A percentile compares a stretch with the other conserved stretches of the same genome.
These are phyloP conservation scores for Drosophila meridiana DNA, from an alignment of 2,888 invertebrate genomes.

Conservation along the genomic window DNA sequence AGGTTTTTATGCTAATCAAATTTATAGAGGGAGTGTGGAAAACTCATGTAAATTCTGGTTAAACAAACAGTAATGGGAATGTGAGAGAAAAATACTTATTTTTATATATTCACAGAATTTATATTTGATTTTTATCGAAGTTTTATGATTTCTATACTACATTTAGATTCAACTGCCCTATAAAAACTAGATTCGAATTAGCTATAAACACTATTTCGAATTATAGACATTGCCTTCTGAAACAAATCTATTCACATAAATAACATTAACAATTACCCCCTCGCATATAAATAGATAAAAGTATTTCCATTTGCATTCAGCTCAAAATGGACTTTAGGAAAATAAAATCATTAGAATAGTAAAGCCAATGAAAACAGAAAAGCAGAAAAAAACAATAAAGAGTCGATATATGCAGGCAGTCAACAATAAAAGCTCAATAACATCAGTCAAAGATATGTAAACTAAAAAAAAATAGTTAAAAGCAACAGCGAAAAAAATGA, in stretches of 20 bases:
- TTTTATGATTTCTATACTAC: not conserved
- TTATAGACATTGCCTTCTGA: not conserved
- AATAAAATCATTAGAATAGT: conserved; percentile 55
- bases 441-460: conserved; percentile 70
- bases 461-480: conserved; percentile 67
- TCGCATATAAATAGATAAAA: conserved; percentile 50
- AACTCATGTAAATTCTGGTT: not conserved
- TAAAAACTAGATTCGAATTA: not conserved
- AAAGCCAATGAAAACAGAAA: conserved; percentile 18
- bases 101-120: not conserved
- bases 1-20: conserved; percentile 63
- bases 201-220: not conserved
- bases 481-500: conserved; percentile 36
- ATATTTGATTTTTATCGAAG: not conserved
- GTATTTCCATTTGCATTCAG: conserved; percentile 55
- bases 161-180: not conserved
- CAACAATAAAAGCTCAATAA: conserved; percentile 70
- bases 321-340: conserved; percentile 39
- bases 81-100: not conserved
- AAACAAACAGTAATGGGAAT: not conserved
- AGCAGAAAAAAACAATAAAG: conserved; percentile 67
- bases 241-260: conserved; percentile 31
- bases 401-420: conserved; percentile 45
- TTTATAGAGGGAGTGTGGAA: not conserved
- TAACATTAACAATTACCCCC: conserved; percentile 35